Evolutionary conservation across 2,113 vertebrate genomes (phyloP).

Genomic region (Etheostoma spectabile): DNA sequence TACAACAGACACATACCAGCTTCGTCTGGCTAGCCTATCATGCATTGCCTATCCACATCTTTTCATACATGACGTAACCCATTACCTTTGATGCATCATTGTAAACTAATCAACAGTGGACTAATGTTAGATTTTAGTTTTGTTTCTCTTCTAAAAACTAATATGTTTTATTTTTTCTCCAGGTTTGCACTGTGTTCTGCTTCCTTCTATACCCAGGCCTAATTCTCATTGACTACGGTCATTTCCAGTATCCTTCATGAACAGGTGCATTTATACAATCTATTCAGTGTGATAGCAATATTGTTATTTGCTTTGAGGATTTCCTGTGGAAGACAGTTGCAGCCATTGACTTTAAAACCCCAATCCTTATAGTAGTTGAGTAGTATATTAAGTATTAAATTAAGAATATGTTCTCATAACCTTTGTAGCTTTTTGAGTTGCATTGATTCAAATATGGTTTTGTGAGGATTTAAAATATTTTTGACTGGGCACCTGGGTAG

Average conservation of each 20-base stretch:
- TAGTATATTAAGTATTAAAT: neutral
- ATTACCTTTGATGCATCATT: neutral
- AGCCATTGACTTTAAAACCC: neutral
- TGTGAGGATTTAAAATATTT: neutral
- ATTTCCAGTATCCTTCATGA: conserved; percentile 98
- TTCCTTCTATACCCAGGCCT: conserved; percentile 95
- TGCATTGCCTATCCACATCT: neutral
- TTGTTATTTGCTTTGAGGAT: neutral
- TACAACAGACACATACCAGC: neutral
- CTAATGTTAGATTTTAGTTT: neutral
- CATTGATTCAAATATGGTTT: neutral
- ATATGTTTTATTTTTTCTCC: conserved; percentile 16
- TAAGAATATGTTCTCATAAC: neutral
- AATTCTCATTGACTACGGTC: conserved; percentile 96
- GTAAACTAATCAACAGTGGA: neutral
- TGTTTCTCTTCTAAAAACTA: neutral
- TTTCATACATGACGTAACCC: neutral
- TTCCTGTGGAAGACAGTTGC: neutral
- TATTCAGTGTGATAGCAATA: neutral
- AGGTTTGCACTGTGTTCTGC: conserved; percentile 89
- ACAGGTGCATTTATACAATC: neutral
- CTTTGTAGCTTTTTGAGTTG: neutral
- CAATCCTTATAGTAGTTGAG: neutral
- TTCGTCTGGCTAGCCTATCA: neutral
- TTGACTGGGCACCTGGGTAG: too few species aligned